phyloP scores from a whole-genome alignment of 2,113 vertebrate species.

The Peucedramus taeniatus region DNA sequence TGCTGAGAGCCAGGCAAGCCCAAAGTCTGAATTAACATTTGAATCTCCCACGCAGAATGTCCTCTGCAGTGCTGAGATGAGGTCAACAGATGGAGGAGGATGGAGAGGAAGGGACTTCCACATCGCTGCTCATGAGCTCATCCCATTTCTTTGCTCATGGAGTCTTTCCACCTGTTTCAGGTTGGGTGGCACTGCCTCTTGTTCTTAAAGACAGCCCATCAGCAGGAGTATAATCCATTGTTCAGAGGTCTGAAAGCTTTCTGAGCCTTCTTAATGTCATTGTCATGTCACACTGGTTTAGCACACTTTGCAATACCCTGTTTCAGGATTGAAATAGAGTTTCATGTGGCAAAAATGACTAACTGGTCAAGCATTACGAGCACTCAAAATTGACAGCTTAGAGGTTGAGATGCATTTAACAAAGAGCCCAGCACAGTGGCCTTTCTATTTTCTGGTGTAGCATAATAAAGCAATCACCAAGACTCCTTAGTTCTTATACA shows the following conservation, averaged over 20 bases:
- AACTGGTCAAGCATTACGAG: background rate
- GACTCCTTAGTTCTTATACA: background rate
- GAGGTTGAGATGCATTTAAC: background rate
- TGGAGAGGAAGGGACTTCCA: slow-evolving; percentile 15
- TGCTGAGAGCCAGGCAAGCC: slow-evolving; percentile 10
- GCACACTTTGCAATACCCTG: background rate
- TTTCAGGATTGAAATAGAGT: background rate
- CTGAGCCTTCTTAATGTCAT: background rate
- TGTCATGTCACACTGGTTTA: background rate
- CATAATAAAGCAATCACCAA: background rate
- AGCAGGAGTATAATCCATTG: background rate
- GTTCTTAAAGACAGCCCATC: background rate
- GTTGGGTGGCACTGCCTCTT: background rate
- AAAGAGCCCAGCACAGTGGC: background rate
- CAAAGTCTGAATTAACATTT: slow-evolving; percentile 25
- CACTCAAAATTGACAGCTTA: background rate
- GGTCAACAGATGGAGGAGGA: slow-evolving; percentile 46
- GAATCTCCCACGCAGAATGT: background rate
- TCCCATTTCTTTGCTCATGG: background rate
- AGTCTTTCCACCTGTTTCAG: background rate
- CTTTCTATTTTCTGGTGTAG: background rate
- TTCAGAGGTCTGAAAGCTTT: background rate
- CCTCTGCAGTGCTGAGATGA: slow-evolving; percentile 23
- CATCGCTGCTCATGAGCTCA: background rate
- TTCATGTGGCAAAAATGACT: background rate